Percentiles rank a stretch among this genome's conserved stretches.
phyloP scores from a whole-genome alignment of 1,140 invertebrate species.

The Grapholita molesta region DNA sequence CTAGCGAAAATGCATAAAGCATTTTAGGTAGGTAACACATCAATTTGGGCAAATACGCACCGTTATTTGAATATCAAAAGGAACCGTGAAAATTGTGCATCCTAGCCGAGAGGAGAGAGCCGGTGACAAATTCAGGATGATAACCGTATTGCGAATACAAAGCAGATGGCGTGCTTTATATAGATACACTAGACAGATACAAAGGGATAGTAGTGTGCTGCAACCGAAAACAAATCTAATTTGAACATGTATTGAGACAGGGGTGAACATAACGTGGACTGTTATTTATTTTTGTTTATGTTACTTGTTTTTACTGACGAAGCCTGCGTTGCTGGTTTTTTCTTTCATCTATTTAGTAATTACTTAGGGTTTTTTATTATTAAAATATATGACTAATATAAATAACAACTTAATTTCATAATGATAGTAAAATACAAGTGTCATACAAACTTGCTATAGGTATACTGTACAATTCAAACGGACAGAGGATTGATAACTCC shows the following conservation, averaged over 20 bases:
- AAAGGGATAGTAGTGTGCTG: constrained; percentile 20
- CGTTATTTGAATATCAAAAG: constrained; percentile 53
- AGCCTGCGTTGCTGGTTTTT: no score
- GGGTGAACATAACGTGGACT: constrained; percentile 20
- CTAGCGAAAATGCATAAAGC: neutral
- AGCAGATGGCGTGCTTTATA: constrained; percentile 31
- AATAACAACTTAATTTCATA: no score
- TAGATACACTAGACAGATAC: constrained; percentile 10
- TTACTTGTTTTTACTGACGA: no score
- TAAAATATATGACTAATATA: no score
- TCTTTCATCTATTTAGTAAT: no score
- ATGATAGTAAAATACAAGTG: no score
- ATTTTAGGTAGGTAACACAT: neutral
- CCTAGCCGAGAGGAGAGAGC: constrained; percentile 21
- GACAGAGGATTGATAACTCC: no score
- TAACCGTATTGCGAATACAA: constrained; percentile 46
- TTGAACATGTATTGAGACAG: constrained; percentile 52
- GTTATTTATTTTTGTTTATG: neutral
- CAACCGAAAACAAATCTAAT: constrained; percentile 56
- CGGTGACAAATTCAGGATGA: constrained; percentile 47
- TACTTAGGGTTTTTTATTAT: no score
- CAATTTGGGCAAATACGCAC: constrained; percentile 18
- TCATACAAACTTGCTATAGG: no score
- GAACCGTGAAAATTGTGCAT: constrained; percentile 32
- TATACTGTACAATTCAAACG: no score